Percentiles rank a stretch among this genome's conserved stretches.
phyloP scores from a whole-genome alignment of 2,113 vertebrate genomes.

The Vicugna pacos region DNA sequence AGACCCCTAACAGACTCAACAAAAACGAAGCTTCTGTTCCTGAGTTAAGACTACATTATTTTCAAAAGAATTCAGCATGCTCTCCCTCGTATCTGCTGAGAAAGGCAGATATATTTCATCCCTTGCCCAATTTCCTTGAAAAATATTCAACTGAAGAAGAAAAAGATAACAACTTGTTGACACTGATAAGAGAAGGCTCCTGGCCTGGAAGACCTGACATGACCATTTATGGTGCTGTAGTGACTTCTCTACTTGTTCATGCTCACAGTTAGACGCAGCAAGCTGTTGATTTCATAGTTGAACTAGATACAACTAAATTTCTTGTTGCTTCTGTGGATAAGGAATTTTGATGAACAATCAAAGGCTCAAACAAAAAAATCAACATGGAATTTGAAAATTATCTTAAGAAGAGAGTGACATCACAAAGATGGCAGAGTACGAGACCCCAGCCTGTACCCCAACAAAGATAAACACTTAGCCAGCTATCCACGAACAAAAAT shows the following conservation, averaged over 20 bases:
- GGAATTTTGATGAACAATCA: neutral
- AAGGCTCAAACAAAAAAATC: neutral
- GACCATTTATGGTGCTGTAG: neutral
- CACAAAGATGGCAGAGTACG: neutral
- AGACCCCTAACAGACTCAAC: neutral
- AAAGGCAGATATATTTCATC: neutral
- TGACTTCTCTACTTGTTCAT: constrained; percentile 15
- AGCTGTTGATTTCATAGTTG: neutral
- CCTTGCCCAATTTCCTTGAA: neutral
- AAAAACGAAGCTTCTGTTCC: neutral
- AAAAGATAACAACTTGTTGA: neutral
- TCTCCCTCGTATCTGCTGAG: neutral
- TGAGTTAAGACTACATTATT: neutral
- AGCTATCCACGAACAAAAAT: neutral
- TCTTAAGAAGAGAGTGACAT: neutral
- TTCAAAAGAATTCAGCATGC: neutral
- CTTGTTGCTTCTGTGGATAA: neutral
- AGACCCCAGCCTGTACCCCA: neutral
- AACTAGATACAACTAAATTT: neutral
- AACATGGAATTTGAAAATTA: neutral
- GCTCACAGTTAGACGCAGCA: neutral
- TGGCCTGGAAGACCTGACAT: neutral
- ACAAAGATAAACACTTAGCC: neutral
- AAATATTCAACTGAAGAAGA: constrained; percentile 12
- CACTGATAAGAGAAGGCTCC: neutral